Base-by-base conservation (phyloP, 2,113 vertebrate genomes). In the Pelvicachromis taeniatus region DNA sequence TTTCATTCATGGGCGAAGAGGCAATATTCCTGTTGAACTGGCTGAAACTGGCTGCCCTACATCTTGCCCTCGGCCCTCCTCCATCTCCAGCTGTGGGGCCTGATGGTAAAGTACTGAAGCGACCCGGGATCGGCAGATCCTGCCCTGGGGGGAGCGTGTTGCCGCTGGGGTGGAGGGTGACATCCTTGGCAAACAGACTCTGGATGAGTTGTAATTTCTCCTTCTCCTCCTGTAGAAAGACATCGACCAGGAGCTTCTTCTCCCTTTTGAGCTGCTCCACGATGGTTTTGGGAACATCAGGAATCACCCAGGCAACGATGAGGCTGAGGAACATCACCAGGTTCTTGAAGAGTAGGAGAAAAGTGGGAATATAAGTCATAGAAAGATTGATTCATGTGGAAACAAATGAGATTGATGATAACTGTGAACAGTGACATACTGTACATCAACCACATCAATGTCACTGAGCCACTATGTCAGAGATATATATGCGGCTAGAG, bases 251-350 rank as follows among this genome's bases (percentile, higher is more conserved):
- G 77, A 99, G 56, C 0, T 96, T 97, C 95, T 98, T 99, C 91
- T 99, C 98, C 81, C 96, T 97, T 90, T 98, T 99, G 81, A 99
- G 97, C 94, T 98, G 98, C 88, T 98, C 97, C 1, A 97, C 97
- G 90, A 99, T 97, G 93, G 97, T 97, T 45, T 99, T 99, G 80
- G 99, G 98, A 48, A 99, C 96, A 68, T 99, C 99, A 0, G 98
- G 97, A 85, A 99, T 99, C 93, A 99, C 92, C 98, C 98, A 99
- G 92, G 97, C 97, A 4, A 99, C 97, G 0, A 99, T 93, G n/a
- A 98, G 95, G 10, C 98, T 98, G 87, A 99, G 96, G 92, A 98
- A 97, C 98, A 99, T 98, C 87, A 99, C 99, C 53, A 99, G 93
- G 85, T 99, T 99, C 99, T 99, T 92, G 12, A 77, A 19, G 5